A percentile compares a stretch with the other conserved stretches of the same genome.
These are phyloP conservation scores for Sturnus vulgaris DNA, from an alignment of 2,113 vertebrate species.

Conservation along the genomic window DNA sequence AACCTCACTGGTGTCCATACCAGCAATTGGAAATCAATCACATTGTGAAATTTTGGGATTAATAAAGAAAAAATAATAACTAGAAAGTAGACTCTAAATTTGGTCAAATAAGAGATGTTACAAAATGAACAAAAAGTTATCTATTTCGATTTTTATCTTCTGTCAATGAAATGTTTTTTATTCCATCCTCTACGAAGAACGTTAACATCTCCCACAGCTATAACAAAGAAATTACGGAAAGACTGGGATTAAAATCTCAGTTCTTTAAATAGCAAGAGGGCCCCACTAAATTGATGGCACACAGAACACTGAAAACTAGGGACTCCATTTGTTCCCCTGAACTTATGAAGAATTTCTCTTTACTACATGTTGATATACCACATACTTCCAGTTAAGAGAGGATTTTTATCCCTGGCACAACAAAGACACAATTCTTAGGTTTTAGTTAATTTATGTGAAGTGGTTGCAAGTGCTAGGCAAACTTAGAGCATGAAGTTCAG, in stretches of 20 bases:
- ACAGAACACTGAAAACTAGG: neutral
- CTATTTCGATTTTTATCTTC: neutral
- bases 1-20: neutral
- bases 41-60: neutral
- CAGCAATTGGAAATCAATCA: neutral
- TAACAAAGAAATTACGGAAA: neutral
- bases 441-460: neutral
- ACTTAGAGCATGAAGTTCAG: neutral
- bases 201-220: neutral
- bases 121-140: neutral
- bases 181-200: neutral
- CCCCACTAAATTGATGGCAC: neutral
- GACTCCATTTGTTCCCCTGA: neutral
- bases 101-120: neutral
- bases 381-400: neutral
- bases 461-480: neutral
- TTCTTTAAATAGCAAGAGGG: neutral
- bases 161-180: neutral
- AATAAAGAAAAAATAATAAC: neutral
- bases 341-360: neutral
- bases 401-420: neutral
- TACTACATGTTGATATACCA: neutral
- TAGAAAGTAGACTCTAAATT: neutral
- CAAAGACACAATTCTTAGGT: neutral
- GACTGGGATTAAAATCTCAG: neutral